Evolutionary conservation across 1,140 invertebrate species (phyloP).

Genomic region (Dryas iulia): DNA sequence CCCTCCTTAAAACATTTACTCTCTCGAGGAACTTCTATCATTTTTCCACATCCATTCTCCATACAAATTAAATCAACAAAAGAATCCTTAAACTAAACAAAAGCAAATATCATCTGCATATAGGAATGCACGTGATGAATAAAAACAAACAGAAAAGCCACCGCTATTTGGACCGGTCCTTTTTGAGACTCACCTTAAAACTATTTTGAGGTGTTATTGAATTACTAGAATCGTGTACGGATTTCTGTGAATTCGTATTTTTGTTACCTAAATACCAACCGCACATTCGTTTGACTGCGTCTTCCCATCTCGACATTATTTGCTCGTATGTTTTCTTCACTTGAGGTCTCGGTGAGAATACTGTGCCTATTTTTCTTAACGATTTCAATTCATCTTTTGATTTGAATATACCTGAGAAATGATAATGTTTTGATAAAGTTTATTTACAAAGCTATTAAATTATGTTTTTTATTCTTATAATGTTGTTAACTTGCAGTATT

Average conservation of each 20-base stretch:
- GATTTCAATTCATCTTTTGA: slow-evolving; percentile 83
- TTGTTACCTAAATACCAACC: slow-evolving; percentile 82
- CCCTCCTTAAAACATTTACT: background rate
- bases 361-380: slow-evolving; percentile 81
- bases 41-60: background rate
- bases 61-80: no score
- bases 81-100: background rate
- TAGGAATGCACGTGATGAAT: slow-evolving; percentile 44
- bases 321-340: slow-evolving; percentile 67
- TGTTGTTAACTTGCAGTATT: no score
- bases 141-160: slow-evolving; percentile 58
- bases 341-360: slow-evolving; percentile 83
- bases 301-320: slow-evolving; percentile 83
- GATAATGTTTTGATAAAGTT: background rate
- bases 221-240: slow-evolving; percentile 42
- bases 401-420: slow-evolving; percentile 85
- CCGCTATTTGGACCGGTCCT: slow-evolving; percentile 56
- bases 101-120: slow-evolving; percentile 56
- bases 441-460: no score
- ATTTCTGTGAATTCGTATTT: slow-evolving; percentile 21
- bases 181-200: slow-evolving; percentile 43
- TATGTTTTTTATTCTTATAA: no score
- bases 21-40: background rate
- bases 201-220: slow-evolving; percentile 45
- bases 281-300: slow-evolving; percentile 84